Percentiles rank a stretch among this genome's conserved stretches.
phyloP scores from a whole-genome alignment of 53 echinoderm and acorn worm species.

The Arbacia lixula region DNA sequence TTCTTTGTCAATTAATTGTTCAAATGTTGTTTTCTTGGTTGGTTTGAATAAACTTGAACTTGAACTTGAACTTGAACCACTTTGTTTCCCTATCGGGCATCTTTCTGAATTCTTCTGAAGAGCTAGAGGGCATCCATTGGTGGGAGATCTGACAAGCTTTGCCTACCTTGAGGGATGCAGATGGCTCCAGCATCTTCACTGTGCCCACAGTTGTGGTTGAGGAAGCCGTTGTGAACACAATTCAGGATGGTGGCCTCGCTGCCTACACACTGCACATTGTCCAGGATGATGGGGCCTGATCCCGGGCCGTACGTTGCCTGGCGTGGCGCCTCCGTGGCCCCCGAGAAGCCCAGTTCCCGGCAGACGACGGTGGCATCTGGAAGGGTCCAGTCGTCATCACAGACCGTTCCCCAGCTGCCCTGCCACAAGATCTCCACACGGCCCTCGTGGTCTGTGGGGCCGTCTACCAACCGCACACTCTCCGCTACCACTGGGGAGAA shows the following conservation, averaged over 20 bases:
- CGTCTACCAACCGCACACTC: conserved; percentile 44
- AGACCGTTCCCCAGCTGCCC: conserved; percentile 65
- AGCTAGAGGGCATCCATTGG: no score
- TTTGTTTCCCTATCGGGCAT: no score
- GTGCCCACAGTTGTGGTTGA: conserved; percentile 57
- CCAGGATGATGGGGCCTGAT: conserved; percentile 53
- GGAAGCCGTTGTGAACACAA: conserved; percentile 39
- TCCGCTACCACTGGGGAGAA: background rate
- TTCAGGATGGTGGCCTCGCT: conserved; percentile 47
- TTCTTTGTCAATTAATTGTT: no score
- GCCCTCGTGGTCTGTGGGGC: conserved; percentile 27
- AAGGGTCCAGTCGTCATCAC: conserved; percentile 61
- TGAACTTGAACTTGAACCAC: no score
- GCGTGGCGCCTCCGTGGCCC: conserved; percentile 4
- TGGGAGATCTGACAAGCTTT: no score
- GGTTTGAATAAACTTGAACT: no score
- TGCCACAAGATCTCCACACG: conserved; percentile 57
- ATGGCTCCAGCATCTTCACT: conserved; percentile 60
- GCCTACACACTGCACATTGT: conserved; percentile 53
- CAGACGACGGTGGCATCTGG: conserved; percentile 58
- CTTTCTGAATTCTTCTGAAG: no score
- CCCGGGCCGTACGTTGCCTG: conserved; percentile 45
- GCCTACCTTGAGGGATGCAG: conserved; percentile 2
- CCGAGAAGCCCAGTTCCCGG: conserved; percentile 54
- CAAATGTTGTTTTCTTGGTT: no score